Percentiles rank a stretch among this genome's conserved stretches.
Conservation (phyloP, 1,140 invertebrate species). For the Medauroidea extradentata region DNA sequence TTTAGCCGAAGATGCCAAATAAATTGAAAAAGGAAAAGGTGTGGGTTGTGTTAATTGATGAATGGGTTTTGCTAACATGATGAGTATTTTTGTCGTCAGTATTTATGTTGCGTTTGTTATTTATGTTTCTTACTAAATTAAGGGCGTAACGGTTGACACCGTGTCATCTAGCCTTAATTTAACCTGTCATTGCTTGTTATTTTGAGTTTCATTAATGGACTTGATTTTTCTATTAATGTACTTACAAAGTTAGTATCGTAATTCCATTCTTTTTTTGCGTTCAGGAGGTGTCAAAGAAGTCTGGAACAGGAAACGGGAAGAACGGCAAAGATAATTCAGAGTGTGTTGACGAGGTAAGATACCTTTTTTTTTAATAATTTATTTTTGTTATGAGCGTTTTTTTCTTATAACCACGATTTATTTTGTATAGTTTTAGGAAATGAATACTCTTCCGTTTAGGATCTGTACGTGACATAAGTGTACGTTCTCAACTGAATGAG, state of each 20-base stretch:
- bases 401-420: too few relatives aligned
- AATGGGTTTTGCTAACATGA: neutral
- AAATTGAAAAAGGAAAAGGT: conserved; percentile 17
- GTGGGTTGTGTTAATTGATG: neutral
- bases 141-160: conserved; percentile 18
- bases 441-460: too few relatives aligned
- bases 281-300: conserved; percentile 6
- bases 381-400: too few relatives aligned
- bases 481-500: too few relatives aligned
- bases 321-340: conserved; percentile 12
- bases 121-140: neutral
- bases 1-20: conserved; percentile 11
- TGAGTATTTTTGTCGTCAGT: neutral
- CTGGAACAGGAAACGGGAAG: conserved; percentile 10
- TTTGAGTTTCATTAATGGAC: neutral
- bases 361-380: conserved; percentile 4
- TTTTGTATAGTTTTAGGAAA: too few relatives aligned
- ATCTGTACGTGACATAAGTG: too few relatives aligned
- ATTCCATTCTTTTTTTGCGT: neutral
- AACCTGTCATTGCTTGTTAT: conserved; percentile 2
- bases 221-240: too few relatives aligned
- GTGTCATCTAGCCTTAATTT: conserved; percentile 6
- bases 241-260: too few relatives aligned
- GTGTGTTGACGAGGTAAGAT: conserved; percentile 11
- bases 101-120: neutral